Conservation (phyloP, 1,140 invertebrate genomes). For the Diploscapter pachys region DNA sequence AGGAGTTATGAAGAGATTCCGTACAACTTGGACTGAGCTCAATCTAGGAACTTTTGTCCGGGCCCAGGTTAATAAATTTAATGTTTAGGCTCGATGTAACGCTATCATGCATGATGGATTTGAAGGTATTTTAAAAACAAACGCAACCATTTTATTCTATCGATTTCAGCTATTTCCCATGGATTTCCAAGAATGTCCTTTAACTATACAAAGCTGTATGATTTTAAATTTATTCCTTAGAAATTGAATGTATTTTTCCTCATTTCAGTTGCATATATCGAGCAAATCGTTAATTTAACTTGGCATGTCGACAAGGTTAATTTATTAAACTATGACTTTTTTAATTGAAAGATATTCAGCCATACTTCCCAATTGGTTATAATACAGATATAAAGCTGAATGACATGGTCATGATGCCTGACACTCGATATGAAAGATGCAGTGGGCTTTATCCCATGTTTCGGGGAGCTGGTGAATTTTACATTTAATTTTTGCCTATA, state of each 20-base stretch:
- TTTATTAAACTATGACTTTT: too few species aligned
- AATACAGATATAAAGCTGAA: conserved; percentile 56
- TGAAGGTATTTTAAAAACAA: conserved; percentile 23
- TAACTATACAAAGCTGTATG: conserved; percentile 41
- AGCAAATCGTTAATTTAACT: conserved; percentile 53
- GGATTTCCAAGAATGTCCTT: conserved; percentile 44
- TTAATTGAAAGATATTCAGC: conserved; percentile 3
- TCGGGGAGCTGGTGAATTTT: conserved; percentile 44
- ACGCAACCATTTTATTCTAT: too few species aligned
- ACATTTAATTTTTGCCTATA: conserved; percentile 1
- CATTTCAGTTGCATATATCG: conserved; percentile 50
- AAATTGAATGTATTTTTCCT: not conserved
- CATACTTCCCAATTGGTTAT: conserved; percentile 47
- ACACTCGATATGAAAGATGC: conserved; percentile 48
- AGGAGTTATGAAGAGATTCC: too few species aligned
- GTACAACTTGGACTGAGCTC: too few species aligned
- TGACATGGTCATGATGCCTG: conserved; percentile 49
- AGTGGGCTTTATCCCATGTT: conserved; percentile 57
- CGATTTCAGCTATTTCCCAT: conserved; percentile 31
- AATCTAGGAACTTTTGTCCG: too few species aligned
- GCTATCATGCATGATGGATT: conserved; percentile 57
- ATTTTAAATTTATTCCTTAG: conserved; percentile 1
- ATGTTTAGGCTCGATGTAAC: conserved; percentile 56
- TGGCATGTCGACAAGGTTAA: conserved; percentile 46
- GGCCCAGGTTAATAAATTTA: not conserved